These are phyloP conservation scores for Lepas anatifera DNA, from an alignment of 2,888 invertebrate genomes.

Conservation along the genomic window DNA sequence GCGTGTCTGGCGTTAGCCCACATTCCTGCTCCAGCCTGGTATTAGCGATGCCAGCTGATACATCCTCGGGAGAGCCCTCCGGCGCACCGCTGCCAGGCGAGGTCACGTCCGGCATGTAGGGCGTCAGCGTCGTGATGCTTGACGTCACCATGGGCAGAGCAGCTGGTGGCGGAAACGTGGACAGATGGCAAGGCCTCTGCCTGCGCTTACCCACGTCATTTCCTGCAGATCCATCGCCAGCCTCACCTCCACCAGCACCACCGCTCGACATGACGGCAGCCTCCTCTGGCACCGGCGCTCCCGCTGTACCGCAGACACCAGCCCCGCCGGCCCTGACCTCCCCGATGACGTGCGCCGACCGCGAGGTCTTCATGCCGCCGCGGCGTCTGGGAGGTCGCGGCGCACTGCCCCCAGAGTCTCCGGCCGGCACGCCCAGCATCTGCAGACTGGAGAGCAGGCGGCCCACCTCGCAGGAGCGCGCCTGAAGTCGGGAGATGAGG, in stretches of 20 bases:
- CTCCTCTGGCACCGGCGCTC: no score
- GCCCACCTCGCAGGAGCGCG: slow-evolving; percentile 89
- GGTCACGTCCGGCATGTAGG: no score
- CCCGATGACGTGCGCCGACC: background rate
- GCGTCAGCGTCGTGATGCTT: no score
- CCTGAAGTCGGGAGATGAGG: slow-evolving; percentile 86
- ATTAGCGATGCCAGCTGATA: background rate
- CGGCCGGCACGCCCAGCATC: slow-evolving; percentile 27
- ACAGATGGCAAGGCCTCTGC: no score
- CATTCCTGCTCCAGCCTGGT: background rate
- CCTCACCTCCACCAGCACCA: no score
- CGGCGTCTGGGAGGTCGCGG: no score
- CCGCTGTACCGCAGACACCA: no score
- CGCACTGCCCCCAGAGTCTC: no score
- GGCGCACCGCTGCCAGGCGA: background rate
- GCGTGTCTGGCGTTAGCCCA: background rate
- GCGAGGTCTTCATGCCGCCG: background rate
- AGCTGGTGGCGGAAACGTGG: background rate
- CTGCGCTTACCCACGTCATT: no score
- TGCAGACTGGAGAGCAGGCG: slow-evolving; percentile 82
- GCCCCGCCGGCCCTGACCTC: background rate
- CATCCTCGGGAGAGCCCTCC: background rate
- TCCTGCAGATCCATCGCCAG: no score
- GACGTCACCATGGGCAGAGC: background rate
- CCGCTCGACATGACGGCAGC: no score